These are phyloP conservation scores for Chrysochloris asiatica DNA, from an alignment of 2,113 vertebrate genomes.

Conservation along the genomic window DNA sequence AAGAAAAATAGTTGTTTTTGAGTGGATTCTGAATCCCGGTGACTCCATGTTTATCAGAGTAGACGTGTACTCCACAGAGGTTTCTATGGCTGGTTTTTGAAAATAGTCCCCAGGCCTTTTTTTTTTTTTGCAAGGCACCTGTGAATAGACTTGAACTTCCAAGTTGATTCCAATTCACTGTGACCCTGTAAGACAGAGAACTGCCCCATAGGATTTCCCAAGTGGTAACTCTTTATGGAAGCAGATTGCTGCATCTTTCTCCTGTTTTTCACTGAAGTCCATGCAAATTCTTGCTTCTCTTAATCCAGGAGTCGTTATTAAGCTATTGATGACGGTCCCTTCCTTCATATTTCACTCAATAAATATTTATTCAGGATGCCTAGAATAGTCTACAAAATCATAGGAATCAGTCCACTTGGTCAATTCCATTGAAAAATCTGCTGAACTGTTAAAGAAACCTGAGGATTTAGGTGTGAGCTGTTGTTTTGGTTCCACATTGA, in stretches of 20 bases:
- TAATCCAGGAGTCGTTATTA: too few relatives aligned
- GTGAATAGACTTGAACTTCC: neutral
- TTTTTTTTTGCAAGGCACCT: neutral
- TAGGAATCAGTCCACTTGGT: neutral
- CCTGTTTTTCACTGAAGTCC: neutral
- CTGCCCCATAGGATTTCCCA: neutral
- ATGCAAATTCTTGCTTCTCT: neutral
- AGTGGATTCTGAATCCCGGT: neutral
- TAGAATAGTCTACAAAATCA: neutral
- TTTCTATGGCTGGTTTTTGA: neutral
- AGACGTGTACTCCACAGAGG: neutral
- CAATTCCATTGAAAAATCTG: neutral
- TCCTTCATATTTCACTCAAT: neutral
- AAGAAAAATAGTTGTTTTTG: neutral
- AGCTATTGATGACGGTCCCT: neutral
- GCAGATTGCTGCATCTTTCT: neutral
- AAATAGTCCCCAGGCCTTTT: neutral
- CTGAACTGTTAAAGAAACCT: neutral
- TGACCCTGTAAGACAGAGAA: neutral
- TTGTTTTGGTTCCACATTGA: accelerated
- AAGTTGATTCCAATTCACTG: neutral
- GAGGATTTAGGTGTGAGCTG: neutral
- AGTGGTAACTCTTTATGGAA: neutral
- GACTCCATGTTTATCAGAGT: neutral
- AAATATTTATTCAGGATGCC: neutral